Evolutionary conservation across 2,888 invertebrate species (phyloP).

Genomic region (Pollenia labialis): DNA sequence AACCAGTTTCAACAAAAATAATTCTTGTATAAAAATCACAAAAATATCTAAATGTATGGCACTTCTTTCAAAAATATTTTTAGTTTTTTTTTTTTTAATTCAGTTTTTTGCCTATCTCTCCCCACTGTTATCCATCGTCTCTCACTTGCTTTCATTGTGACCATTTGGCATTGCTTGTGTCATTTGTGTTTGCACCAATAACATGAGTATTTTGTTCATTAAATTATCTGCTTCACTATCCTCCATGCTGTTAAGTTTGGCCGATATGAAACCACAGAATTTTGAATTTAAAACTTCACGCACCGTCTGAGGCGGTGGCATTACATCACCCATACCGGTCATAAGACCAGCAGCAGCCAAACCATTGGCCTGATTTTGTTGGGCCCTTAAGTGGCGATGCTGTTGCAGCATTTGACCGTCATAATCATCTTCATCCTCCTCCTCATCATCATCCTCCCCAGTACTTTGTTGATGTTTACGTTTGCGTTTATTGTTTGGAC

Average conservation of each 20-base stretch:
- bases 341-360: slow-evolving; percentile 66
- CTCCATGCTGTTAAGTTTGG: slow-evolving; percentile 83
- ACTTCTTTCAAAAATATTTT: slow-evolving; percentile 46
- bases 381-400: slow-evolving; percentile 80
- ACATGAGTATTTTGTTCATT: slow-evolving; percentile 82
- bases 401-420: slow-evolving; percentile 82
- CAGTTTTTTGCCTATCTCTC: background rate
- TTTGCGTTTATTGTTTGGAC: slow-evolving; percentile 75
- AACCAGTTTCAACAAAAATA: slow-evolving; percentile 41
- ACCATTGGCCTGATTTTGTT: slow-evolving; percentile 77
- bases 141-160: slow-evolving; percentile 51
- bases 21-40: slow-evolving; percentile 56
- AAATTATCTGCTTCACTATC: slow-evolving; percentile 82
- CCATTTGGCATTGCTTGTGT: slow-evolving; percentile 48
- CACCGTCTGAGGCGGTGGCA: slow-evolving; percentile 81
- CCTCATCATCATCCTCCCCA: slow-evolving; percentile 71
- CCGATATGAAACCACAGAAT: slow-evolving; percentile 83
- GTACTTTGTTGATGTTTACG: slow-evolving; percentile 74
- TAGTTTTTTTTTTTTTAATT: background rate
- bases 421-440: slow-evolving; percentile 77
- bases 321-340: slow-evolving; percentile 61
- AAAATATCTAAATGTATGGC: slow-evolving; percentile 56
- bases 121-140: background rate
- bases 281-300: slow-evolving; percentile 82
- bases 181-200: slow-evolving; percentile 81